A percentile compares a stretch with the other conserved stretches of the same genome.
Evolutionary conservation across 2,113 vertebrate species (phyloP).

Genomic region (Stictonetta naevosa): DNA sequence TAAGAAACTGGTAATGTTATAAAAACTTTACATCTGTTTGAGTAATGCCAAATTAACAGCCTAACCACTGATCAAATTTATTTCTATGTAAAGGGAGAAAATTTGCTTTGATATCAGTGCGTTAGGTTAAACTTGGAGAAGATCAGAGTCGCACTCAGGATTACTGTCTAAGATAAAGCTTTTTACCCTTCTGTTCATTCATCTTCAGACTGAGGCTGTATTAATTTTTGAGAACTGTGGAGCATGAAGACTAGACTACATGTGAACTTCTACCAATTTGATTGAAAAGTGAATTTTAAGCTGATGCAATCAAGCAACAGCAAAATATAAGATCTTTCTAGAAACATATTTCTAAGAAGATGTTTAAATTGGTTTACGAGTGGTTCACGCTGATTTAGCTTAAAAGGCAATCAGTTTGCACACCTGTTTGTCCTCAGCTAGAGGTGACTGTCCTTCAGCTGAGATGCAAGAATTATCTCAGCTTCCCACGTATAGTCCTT

Average conservation of each 20-base stretch:
- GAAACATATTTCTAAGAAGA: background rate
- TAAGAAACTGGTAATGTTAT: constrained; percentile 62
- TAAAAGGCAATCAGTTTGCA: background rate
- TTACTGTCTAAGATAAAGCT: background rate
- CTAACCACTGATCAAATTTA: background rate
- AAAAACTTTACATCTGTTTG: constrained; percentile 39
- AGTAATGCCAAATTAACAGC: constrained; percentile 27
- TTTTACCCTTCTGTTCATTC: background rate
- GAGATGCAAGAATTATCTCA: background rate
- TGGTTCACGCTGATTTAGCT: background rate
- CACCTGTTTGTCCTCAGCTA: constrained; percentile 21
- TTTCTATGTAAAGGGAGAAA: background rate
- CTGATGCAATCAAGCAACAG: background rate
- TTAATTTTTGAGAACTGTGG: background rate
- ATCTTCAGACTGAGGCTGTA: background rate
- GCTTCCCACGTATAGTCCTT: background rate
- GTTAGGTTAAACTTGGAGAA: background rate
- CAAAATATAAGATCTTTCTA: background rate
- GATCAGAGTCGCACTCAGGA: background rate
- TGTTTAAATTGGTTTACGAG: background rate
- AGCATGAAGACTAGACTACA: background rate
- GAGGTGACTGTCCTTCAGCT: background rate
- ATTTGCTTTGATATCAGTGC: background rate
- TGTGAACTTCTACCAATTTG: background rate
- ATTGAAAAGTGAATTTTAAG: constrained; percentile 2